Percentiles rank a stretch among this genome's conserved stretches.
Evolutionary conservation across 2,113 vertebrate species (phyloP).

Genomic region (Grus americana): DNA sequence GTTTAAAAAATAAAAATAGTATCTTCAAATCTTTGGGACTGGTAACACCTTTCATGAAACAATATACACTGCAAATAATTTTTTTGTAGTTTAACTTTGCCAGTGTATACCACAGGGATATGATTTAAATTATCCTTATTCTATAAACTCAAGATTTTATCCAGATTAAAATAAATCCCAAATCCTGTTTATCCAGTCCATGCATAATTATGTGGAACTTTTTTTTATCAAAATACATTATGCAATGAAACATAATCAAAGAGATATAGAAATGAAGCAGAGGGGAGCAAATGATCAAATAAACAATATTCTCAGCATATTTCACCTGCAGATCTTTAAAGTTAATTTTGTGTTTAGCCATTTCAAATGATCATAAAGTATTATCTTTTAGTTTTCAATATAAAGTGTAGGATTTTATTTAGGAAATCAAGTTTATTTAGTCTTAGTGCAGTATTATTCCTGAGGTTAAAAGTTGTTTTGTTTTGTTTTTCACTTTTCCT

Average conservation of each 20-base stretch:
- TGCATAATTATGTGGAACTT: constrained; percentile 32
- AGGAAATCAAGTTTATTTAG: not conserved
- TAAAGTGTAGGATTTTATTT: not conserved
- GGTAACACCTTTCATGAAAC: not conserved
- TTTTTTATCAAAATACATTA: constrained; percentile 38
- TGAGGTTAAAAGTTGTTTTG: not conserved
- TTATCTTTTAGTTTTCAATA: not conserved
- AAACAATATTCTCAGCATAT: constrained; percentile 1
- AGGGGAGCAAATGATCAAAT: constrained; percentile 15
- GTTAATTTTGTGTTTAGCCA: not conserved
- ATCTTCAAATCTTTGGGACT: not conserved
- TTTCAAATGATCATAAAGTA: not conserved
- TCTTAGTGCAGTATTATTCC: not conserved
- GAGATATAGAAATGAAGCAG: constrained; percentile 3
- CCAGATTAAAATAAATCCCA: constrained; percentile 59
- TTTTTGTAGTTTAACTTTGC: constrained; percentile 19
- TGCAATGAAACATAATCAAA: constrained; percentile 33
- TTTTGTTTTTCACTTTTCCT: not conserved
- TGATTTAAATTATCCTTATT: constrained; percentile 44
- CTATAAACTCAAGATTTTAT: constrained; percentile 34
- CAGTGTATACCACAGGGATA: not conserved
- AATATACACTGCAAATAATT: not conserved
- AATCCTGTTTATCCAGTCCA: constrained; percentile 54
- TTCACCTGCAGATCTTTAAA: not conserved
- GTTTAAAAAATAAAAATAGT: not conserved